Conservation (phyloP, 2,888 invertebrate species). For the Drosophila meridionalis region DNA sequence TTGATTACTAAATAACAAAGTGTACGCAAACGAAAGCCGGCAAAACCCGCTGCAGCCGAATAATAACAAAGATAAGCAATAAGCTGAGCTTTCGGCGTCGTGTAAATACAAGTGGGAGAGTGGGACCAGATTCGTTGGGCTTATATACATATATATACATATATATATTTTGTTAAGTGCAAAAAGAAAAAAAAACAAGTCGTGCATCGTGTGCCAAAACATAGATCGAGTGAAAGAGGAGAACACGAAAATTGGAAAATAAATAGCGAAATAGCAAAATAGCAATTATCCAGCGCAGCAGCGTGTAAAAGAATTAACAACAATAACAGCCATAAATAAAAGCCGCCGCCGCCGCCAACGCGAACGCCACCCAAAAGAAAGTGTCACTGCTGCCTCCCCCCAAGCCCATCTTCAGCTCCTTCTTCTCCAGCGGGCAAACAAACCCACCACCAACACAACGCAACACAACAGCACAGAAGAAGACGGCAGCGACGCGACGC, state of each 20-base stretch:
- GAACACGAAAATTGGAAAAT: conserved; percentile 39
- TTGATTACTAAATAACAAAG: conserved; percentile 58
- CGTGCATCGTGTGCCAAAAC: conserved; percentile 54
- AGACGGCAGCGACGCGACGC: conserved; percentile 30
- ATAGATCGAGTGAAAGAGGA: conserved; percentile 31
- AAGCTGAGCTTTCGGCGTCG: conserved; percentile 48
- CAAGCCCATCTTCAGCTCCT: conserved; percentile 13
- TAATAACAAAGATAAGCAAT: conserved; percentile 23
- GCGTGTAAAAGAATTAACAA: conserved; percentile 58
- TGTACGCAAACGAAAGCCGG: conserved; percentile 51
- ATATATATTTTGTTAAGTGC: conserved; percentile 60
- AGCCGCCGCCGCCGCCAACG: conserved; percentile 42
- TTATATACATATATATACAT: conserved; percentile 17
- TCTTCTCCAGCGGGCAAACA: conserved; percentile 31
- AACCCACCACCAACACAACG: conserved; percentile 55
- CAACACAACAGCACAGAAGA: conserved; percentile 25
- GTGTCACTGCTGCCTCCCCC: conserved; percentile 45
- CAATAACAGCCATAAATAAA: conserved; percentile 56
- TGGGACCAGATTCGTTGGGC: conserved; percentile 50
- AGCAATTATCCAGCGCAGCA: conserved; percentile 59
- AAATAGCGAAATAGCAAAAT: conserved; percentile 64
- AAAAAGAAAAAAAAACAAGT: conserved; percentile 23
- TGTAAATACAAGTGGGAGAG: conserved; percentile 54
- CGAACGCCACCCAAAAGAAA: conserved; percentile 60
- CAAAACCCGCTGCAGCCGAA: conserved; percentile 25